Conservation (phyloP, 1,140 invertebrate genomes). For the Colletes gigas region DNA sequence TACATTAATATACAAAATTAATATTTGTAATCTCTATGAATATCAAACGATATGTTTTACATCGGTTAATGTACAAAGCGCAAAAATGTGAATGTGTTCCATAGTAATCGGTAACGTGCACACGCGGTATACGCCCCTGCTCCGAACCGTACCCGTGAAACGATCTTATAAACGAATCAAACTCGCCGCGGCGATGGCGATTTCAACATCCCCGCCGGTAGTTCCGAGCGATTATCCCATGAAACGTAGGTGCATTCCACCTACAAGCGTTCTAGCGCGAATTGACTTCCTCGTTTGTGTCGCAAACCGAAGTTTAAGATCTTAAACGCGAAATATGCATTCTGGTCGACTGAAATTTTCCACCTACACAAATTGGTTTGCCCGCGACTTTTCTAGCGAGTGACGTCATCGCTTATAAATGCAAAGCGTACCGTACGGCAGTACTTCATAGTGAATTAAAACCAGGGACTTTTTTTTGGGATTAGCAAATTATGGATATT, state of each 20-base stretch:
- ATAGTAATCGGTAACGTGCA: constrained; percentile 45
- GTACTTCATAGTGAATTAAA: too few relatives aligned
- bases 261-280: constrained; percentile 31
- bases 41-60: constrained; percentile 67
- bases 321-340: neutral
- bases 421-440: too few relatives aligned
- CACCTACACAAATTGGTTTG: constrained; percentile 1
- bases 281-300: constrained; percentile 25
- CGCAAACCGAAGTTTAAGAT: neutral
- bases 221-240: constrained; percentile 19
- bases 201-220: constrained; percentile 16
- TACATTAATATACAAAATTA: constrained; percentile 78
- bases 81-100: constrained; percentile 47
- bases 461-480: too few relatives aligned
- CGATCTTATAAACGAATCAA: constrained; percentile 27
- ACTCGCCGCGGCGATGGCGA: constrained; percentile 5
- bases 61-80: constrained; percentile 72
- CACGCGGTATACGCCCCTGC: constrained; percentile 47
- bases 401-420: neutral
- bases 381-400: neutral
- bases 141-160: constrained; percentile 15
- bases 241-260: constrained; percentile 27
- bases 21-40: constrained; percentile 72
- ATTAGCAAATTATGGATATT: too few relatives aligned
- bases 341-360: constrained; percentile 2